Conservation (phyloP, 2,797 vertebrate genomes). For the Danio albolineatus region DNA sequence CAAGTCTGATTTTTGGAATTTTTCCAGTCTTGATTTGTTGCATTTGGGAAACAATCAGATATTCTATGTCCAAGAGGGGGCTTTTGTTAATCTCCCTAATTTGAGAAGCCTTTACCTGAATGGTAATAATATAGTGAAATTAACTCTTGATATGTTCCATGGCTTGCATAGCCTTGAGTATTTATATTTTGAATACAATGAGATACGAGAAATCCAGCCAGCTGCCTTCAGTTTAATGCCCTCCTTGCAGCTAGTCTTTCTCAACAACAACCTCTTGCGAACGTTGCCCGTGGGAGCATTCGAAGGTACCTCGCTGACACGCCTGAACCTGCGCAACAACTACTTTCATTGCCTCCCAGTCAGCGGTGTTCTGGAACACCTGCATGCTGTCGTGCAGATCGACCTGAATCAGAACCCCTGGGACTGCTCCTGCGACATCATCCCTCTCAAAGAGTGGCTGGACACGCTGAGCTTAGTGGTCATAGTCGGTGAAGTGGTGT, state of each 20-base stretch:
- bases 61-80: slow-evolving; percentile 92
- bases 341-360: slow-evolving; percentile 94
- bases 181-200: slow-evolving; percentile 97
- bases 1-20: slow-evolving; percentile 95
- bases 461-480: slow-evolving; percentile 91
- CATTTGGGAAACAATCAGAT: slow-evolving; percentile 98
- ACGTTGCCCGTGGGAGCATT: slow-evolving; percentile 93
- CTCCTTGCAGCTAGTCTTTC: slow-evolving; percentile 92
- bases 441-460: slow-evolving; percentile 95
- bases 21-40: slow-evolving; percentile 93
- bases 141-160: slow-evolving; percentile 92
- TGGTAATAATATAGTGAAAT: slow-evolving; percentile 92
- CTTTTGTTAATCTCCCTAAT: slow-evolving; percentile 91
- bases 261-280: slow-evolving; percentile 94
- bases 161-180: slow-evolving; percentile 93
- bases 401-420: slow-evolving; percentile 98
- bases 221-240: slow-evolving; percentile 94
- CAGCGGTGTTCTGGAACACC: slow-evolving; percentile 93
- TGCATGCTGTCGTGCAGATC: slow-evolving; percentile 95
- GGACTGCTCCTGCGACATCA: slow-evolving; percentile 94
- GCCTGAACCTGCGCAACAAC: slow-evolving; percentile 96
- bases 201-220: slow-evolving; percentile 89
- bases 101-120: slow-evolving; percentile 95
- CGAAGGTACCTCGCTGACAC: slow-evolving; percentile 88
- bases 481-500: slow-evolving; percentile 93